phyloP scores from a whole-genome alignment of 2,888 invertebrate species.

The Rhingia campestris region DNA sequence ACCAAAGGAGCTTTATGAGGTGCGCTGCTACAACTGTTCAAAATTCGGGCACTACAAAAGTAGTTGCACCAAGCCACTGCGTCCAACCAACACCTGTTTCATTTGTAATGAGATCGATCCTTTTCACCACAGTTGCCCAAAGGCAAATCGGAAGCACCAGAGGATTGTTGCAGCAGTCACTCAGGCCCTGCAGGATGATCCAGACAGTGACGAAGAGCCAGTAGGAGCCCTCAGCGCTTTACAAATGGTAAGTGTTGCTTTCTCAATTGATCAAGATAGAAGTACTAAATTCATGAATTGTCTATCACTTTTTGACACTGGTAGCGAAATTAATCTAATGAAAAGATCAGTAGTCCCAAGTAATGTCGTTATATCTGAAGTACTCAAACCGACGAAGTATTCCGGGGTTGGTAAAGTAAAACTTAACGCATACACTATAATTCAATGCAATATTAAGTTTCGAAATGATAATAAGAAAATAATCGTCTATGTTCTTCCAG shows the following conservation, averaged over 20 bases:
- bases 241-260: constrained; percentile 27
- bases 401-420: constrained; percentile 1
- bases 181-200: background rate
- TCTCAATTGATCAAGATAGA: background rate
- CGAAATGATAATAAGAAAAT: background rate
- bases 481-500: too few species aligned
- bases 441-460: background rate
- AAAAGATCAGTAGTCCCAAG: background rate
- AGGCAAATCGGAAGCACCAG: constrained; percentile 1
- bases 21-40: background rate
- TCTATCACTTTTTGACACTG: constrained; percentile 18
- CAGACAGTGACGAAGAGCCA: background rate
- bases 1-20: background rate
- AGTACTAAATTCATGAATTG: background rate
- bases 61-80: background rate
- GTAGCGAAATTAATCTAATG: background rate
- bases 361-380: background rate
- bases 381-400: constrained; percentile 17
- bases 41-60: background rate
- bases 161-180: background rate
- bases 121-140: background rate
- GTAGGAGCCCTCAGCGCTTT: constrained; percentile 11
- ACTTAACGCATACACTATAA: background rate
- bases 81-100: background rate
- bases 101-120: background rate